These are phyloP conservation scores for Carollia perspicillata DNA, from an alignment of 2,113 vertebrate species.

Conservation along the genomic window DNA sequence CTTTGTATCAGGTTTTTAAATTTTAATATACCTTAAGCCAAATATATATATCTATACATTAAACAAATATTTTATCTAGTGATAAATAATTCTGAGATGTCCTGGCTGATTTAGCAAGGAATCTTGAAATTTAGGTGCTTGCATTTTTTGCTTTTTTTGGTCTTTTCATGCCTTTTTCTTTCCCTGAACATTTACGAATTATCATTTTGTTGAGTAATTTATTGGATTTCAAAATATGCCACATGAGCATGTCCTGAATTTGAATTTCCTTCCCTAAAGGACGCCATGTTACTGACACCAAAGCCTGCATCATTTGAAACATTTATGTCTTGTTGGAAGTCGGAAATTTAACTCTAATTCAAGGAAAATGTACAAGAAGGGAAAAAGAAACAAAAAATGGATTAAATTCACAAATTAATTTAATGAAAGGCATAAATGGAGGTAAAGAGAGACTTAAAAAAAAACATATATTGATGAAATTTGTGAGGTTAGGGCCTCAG, in stretches of 20 bases:
- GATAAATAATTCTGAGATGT: conserved; percentile 34
- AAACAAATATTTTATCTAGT: conserved; percentile 55
- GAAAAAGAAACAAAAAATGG: not conserved
- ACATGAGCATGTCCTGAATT: not conserved
- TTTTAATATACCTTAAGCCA: not conserved
- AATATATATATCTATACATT: not conserved
- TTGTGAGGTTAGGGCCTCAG: not conserved
- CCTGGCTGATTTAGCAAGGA: conserved; percentile 7
- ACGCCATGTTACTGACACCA: too few relatives aligned
- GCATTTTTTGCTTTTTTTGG: not conserved
- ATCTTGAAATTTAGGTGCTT: not conserved
- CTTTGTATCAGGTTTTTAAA: not conserved
- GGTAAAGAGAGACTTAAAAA: not conserved
- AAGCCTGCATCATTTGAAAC: not conserved
- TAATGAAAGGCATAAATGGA: not conserved
- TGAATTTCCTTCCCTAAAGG: not conserved
- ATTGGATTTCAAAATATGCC: not conserved
- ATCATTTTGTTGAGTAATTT: not conserved
- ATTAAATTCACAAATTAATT: not conserved
- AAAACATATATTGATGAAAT: not conserved
- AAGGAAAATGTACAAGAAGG: not conserved
- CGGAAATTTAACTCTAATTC: not conserved
- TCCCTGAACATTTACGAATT: not conserved
- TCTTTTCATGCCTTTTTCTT: not conserved
- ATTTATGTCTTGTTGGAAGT: not conserved